Percentiles rank a stretch among this genome's conserved stretches.
Conservation (phyloP, 64 coral and sea anemone genomes). For the Actinia tenebrosa region DNA sequence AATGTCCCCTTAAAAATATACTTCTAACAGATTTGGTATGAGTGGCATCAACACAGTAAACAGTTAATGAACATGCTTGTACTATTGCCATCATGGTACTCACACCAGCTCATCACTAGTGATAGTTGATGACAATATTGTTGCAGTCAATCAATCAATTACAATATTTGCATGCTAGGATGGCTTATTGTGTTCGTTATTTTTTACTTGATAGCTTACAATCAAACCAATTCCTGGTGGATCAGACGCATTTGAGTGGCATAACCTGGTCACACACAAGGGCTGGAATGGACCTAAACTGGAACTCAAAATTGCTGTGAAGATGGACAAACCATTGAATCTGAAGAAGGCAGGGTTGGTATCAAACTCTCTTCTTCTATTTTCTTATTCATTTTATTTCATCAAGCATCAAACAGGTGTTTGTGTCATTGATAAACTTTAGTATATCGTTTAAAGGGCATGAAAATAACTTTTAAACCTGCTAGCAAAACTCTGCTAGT, state of each 20-base stretch:
- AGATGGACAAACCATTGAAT: conserved; percentile 98
- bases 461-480: too few relatives aligned
- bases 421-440: not conserved
- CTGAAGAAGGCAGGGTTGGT: conserved; percentile 95
- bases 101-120: too few relatives aligned
- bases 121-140: too few relatives aligned
- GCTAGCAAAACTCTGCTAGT: too few relatives aligned
- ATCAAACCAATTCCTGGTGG: conserved; percentile 84
- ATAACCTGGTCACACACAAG: conserved; percentile 57
- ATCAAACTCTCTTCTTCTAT: not conserved
- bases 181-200: not conserved
- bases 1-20: too few relatives aligned
- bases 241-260: conserved; percentile 65
- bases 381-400: not conserved
- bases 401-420: not conserved
- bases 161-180: too few relatives aligned
- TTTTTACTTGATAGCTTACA: conserved; percentile 29
- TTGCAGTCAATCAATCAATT: too few relatives aligned
- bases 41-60: too few relatives aligned
- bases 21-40: too few relatives aligned
- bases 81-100: not conserved
- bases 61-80: too few relatives aligned
- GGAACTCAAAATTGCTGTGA: conserved; percentile 83
- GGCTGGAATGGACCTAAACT: conserved; percentile 66
- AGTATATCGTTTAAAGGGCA: too few relatives aligned